phyloP scores from a whole-genome alignment of 2,797 vertebrate species.

The Platalea minor region DNA sequence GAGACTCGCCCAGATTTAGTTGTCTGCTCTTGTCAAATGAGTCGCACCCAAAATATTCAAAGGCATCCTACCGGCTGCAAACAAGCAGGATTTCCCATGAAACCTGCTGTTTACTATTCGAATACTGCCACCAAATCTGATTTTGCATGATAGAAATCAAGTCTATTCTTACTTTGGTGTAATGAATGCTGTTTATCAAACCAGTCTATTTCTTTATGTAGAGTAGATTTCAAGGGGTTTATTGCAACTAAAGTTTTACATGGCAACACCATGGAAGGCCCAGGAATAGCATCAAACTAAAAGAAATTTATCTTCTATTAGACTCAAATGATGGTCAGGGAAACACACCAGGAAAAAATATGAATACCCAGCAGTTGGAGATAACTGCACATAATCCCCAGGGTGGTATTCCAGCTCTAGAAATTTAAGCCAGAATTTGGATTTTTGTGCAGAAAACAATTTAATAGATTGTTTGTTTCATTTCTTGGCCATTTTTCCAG shows the following conservation, averaged over 20 bases:
- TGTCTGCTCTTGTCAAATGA: not conserved
- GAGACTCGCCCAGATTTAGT: conserved; percentile 28
- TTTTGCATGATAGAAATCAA: conserved; percentile 42
- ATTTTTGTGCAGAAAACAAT: not conserved
- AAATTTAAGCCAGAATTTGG: not conserved
- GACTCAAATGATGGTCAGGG: not conserved
- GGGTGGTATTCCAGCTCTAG: not conserved
- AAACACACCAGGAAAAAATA: not conserved
- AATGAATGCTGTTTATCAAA: not conserved
- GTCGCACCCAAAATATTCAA: conserved; percentile 42
- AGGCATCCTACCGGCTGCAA: conserved; percentile 19
- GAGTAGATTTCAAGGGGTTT: not conserved
- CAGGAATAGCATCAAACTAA: not conserved
- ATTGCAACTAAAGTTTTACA: not conserved
- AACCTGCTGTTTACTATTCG: not conserved
- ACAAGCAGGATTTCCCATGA: conserved; percentile 32
- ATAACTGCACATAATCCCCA: not conserved
- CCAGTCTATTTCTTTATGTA: not conserved
- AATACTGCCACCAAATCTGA: not conserved
- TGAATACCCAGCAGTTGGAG: not conserved
- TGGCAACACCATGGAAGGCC: not conserved
- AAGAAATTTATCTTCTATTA: not conserved
- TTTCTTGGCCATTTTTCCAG: not conserved
- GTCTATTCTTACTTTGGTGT: not conserved
- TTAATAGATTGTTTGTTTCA: not conserved